Conservation (phyloP, 92 coral and sea anemone genomes). For the Palythoa caribaeorum region DNA sequence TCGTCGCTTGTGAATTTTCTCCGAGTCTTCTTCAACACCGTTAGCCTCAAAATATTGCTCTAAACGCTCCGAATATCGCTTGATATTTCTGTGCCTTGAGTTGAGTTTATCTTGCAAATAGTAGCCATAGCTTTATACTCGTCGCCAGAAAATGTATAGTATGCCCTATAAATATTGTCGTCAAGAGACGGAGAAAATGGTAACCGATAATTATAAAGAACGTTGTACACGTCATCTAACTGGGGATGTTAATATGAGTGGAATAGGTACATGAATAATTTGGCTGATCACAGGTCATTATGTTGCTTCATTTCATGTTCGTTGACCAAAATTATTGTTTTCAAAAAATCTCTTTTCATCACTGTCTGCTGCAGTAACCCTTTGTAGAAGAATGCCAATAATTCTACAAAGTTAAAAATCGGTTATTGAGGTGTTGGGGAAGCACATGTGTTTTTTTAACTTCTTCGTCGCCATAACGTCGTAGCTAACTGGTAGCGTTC, state of each 20-base stretch:
- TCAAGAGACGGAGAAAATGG: neutral
- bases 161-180: neutral
- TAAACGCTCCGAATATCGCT: no score
- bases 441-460: neutral
- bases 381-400: neutral
- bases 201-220: neutral
- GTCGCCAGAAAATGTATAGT: no score
- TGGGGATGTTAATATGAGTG: neutral
- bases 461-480: constrained; percentile 5
- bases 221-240: constrained; percentile 16
- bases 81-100: no score
- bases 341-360: neutral
- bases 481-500: neutral
- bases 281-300: neutral
- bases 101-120: no score
- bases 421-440: neutral
- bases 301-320: neutral
- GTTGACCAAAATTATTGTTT: neutral
- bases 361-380: neutral
- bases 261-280: neutral
- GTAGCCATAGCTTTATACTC: no score
- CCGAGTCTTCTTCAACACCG: no score
- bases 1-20: no score
- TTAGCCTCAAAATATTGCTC: no score
- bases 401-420: neutral